Base-by-base conservation (phyloP, 2,113 vertebrate genomes). In the Sinocyclocheilus maitianheensis region DNA sequence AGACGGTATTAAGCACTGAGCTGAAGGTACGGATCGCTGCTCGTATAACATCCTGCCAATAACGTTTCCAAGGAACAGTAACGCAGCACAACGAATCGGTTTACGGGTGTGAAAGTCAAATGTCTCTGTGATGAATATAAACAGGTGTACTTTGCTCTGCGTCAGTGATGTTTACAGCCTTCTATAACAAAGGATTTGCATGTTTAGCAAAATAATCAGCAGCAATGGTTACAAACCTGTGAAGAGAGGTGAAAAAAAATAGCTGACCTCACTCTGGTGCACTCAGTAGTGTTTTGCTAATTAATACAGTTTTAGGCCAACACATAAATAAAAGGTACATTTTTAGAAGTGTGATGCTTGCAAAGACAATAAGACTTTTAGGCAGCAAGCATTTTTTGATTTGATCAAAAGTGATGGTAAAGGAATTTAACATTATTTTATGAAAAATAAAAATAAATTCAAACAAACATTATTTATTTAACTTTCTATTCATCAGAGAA, bases 31-130 rank as follows among this genome's bases (percentile, higher is more conserved):
- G 22, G 10, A 13, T 4, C 18, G 34, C 34, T 24, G 58, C 34
- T 80, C 58, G 37, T 80, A 80, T 46, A 80, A 26, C 78, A 80
- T 63, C 13, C 58, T 63, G 78, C 37, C 78, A 80, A 80, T 80
- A 62, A 46, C 6, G 20, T 63, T 16, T 80, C 58, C 10, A 5
- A 80, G 34, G 78, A 80, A 63, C 34, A 63, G 78, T 46, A 46
- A 46, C 37, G 34, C 37, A 46, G 58, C 78, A 43, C 78, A 46
- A 24, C 78, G 5, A 80, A 63, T 80, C 37, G 24, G 58, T 63
- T 80, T 63, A n/a, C 2, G 22, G 14, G 20, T 63, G 78, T 80
- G 78, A 63, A 63, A 80, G 78, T 80, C 78, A 63, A 63, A 80
- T 43, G 3, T 46, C 37, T 80, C 78, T 63, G 58, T 58, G 26